Base-by-base conservation (phyloP, 2,113 vertebrate genomes). In the Dipodomys merriami region DNA sequence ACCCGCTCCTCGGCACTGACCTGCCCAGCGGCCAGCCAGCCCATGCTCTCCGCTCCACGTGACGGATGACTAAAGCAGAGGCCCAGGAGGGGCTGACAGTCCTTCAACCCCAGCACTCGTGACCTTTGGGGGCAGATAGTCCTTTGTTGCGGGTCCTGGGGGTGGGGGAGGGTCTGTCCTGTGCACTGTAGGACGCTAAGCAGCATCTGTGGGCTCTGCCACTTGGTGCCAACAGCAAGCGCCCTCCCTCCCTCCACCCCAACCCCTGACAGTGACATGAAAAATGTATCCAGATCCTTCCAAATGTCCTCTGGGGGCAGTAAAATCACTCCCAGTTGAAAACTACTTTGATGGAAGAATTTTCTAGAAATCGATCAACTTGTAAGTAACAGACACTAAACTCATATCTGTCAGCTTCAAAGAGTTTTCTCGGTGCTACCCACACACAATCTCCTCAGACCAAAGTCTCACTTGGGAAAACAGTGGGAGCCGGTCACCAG, bases 321-420 rank as follows among this genome's bases (percentile, higher is more conserved):
- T 8, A 30, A 85, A 87, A 78, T 71, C 80, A 83, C 25, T 79
- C 8, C 35, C 13, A 19, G 11, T 25, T 49, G 13, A 72, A 85
- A 85, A 88, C 64, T 71, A 64, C 25, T 91, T 76, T 16, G 29
- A 74, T 80, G 53, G 69, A 57, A 44, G n/a, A 62, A 88, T 64
- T 95, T 93, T 57, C 67, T 74, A 88, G 67, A 65, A 49, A 95
- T 83, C 72, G 64, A 53, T 76, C 39, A 76, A 46, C 79, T 65
- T 49, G 25, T 84, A 92, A 81, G 35, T 78, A 88, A 81, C 11
- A 82, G 69, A 94, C 22, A 64, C 49, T 80, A 67, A 88, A 92
- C 23, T 86, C 76, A 68, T 27, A 76, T 88, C 29, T 76, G 88
- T 86, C 53, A 76, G 7, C 33, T 39, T 71, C 71, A 57, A 81